Percentiles rank a stretch among this genome's conserved stretches.
These are phyloP conservation scores for Grammomys surdaster DNA, from an alignment of 2,113 vertebrate species.

Conservation along the genomic window DNA sequence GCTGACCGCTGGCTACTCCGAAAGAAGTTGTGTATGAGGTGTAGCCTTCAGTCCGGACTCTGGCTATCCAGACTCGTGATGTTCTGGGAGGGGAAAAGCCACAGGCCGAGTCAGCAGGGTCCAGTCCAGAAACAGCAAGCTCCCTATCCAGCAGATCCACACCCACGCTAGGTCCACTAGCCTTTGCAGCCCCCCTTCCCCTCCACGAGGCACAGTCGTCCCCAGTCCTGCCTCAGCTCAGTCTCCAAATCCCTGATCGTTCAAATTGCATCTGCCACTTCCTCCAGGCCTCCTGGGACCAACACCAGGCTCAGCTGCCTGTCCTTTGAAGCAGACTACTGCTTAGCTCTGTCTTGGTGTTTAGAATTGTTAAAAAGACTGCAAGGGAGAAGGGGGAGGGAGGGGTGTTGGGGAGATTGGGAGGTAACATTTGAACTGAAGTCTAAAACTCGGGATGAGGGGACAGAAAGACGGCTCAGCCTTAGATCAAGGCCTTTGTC, in stretches of 20 bases:
- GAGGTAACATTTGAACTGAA: neutral
- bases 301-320: neutral
- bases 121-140: neutral
- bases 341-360: neutral
- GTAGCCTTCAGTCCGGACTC: slow-evolving; percentile 77
- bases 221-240: neutral
- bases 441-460: neutral
- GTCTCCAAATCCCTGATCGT: neutral
- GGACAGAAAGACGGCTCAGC: neutral
- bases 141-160: neutral
- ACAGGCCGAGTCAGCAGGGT: neutral
- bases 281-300: neutral
- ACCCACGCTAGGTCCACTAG: neutral
- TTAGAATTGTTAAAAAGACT: neutral
- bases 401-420: too few relatives aligned
- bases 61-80: neutral
- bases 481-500: too few relatives aligned
- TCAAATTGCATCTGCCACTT: neutral
- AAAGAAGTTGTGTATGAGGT: neutral
- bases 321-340: neutral
- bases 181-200: neutral
- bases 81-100: slow-evolving; percentile 52
- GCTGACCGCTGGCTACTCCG: neutral
- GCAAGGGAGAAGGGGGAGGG: neutral
- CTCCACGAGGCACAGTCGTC: neutral